A percentile compares a stretch with the other conserved stretches of the same genome.
Conservation (phyloP, 1,140 invertebrate species). For the Gonatopus flavifemur region DNA sequence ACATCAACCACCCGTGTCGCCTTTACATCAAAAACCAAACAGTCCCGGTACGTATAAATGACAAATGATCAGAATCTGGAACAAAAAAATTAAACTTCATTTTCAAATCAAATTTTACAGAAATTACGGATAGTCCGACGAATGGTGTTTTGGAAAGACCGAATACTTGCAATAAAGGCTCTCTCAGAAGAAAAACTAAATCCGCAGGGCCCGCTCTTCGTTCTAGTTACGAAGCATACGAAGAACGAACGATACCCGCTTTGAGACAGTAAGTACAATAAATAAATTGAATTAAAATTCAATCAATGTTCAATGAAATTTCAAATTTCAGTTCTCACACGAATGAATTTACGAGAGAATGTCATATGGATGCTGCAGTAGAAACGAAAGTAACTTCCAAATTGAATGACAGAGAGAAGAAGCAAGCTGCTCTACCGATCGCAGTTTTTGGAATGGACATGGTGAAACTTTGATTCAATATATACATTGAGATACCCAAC, state of each 20-base stretch:
- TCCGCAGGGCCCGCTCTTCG: conserved; percentile 68
- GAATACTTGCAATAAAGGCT: conserved; percentile 59
- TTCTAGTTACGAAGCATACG: conserved; percentile 83
- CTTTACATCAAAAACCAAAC: conserved; percentile 55
- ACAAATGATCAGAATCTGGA: too few species aligned
- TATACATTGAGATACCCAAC: not conserved
- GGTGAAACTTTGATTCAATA: conserved; percentile 54
- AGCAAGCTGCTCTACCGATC: conserved; percentile 87
- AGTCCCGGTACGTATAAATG: conserved; percentile 51
- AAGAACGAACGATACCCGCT: conserved; percentile 80
- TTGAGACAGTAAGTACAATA: conserved; percentile 72
- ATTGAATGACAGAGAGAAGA: conserved; percentile 82
- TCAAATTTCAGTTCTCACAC: conserved; percentile 73
- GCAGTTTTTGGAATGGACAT: conserved; percentile 86
- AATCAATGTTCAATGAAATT: not conserved
- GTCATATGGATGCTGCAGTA: conserved; percentile 62
- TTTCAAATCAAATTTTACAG: conserved; percentile 22
- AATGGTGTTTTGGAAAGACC: conserved; percentile 49
- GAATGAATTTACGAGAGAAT: conserved; percentile 75
- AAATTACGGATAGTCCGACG: conserved; percentile 47
- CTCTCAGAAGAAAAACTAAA: conserved; percentile 72
- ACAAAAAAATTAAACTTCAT: too few species aligned
- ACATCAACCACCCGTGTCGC: conserved; percentile 55
- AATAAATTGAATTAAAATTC: not conserved
- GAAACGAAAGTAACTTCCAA: conserved; percentile 66